Conservation (phyloP, 2,113 vertebrate species). For the Mustelus asterias region DNA sequence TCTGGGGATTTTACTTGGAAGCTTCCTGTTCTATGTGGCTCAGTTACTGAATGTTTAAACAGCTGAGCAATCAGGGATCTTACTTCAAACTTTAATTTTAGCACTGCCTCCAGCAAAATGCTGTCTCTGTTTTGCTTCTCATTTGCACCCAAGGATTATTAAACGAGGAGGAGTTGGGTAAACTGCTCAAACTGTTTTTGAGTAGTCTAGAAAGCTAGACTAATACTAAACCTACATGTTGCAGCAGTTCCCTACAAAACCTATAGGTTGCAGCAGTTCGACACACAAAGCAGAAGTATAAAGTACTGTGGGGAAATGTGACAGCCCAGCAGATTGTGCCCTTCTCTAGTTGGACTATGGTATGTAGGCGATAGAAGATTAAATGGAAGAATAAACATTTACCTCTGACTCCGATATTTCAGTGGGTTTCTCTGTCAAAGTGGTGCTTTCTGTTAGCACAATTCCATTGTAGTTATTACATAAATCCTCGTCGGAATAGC, state of each 20-base stretch:
- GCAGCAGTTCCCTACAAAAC: background rate
- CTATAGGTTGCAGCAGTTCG: background rate
- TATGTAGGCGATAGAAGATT: too few species aligned
- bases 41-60: background rate
- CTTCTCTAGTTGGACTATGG: background rate
- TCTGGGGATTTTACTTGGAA: background rate
- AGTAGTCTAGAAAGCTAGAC: background rate
- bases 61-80: background rate
- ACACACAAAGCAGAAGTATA: background rate
- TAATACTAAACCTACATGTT: background rate
- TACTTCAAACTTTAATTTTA: background rate
- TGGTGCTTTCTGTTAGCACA: conserved; percentile 71
- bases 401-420: conserved; percentile 89
- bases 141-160: background rate
- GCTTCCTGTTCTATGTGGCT: background rate
- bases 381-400: conserved; percentile 38
- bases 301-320: background rate
- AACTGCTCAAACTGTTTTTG: background rate
- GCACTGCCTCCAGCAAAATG: background rate
- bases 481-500: conserved; percentile 91
- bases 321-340: background rate
- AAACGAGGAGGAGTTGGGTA: background rate
- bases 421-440: conserved; percentile 75
- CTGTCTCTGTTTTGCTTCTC: background rate
- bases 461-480: conserved; percentile 86